Base-by-base conservation (phyloP, 2,113 vertebrate genomes). In the Clupea harengus region DNA sequence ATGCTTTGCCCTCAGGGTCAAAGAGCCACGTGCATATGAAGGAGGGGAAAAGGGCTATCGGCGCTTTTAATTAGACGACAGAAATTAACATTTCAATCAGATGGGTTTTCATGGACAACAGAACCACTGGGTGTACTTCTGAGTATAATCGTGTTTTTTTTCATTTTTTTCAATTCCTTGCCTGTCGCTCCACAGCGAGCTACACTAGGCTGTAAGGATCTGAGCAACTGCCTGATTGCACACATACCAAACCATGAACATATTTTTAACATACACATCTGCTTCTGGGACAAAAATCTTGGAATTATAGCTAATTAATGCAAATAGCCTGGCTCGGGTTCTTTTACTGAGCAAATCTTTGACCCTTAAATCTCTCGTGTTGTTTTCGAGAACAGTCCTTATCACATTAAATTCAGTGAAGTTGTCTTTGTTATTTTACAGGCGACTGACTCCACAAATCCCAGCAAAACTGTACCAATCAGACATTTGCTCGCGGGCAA, bases 401-500 rank as follows among this genome's bases (percentile, higher is more conserved):
- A 39, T 39, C 28, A 39, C 72, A 78, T 78, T 39, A 78, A 78
- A 78, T 78, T 78, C 72, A 78, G 72, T 39, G 3, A 32, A 78
- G 72, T 78, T 32, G 72, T 78, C 72, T 78, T 78, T 78, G 72
- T 78, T 78, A 78, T 78, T 78, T 78, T 78, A 78, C 72, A 78
- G 28, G 4, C 72, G 28, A 78, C 72, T 78, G 72, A 78, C 72
- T 78, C 72, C 72, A 54, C 39, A 39, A 81, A 60, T 45, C 39
- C 25, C 60, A 78, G 46, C 85, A 78, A 78, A 78, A 39, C 60
- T 20, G 88, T 81, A 85, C 88, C 57, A 92, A 86, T 52, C 52
- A 6, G 85, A 88, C 85, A 86, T 80, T 92, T 60, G 90, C 91
- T 93, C 2, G 45, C 45, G 91, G 92, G 89, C 90, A 89, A 83